These are phyloP conservation scores for Enteromius radiatus DNA, from an alignment of 2,797 vertebrate species.

Conservation along the genomic window DNA sequence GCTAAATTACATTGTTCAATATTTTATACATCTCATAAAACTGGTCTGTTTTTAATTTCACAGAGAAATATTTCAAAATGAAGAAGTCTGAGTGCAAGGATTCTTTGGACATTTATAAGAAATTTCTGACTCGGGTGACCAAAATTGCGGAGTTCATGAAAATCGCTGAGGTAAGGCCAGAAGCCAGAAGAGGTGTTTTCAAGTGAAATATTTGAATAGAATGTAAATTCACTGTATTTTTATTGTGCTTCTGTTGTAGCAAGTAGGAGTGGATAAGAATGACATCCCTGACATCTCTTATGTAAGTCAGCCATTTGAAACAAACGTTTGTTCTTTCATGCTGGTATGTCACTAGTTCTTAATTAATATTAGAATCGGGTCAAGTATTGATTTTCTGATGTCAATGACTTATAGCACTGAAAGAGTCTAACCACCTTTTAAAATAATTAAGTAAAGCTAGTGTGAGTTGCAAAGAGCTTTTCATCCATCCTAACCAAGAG, in stretches of 20 bases:
- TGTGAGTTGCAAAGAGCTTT: slow-evolving; percentile 2
- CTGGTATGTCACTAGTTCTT: not conserved
- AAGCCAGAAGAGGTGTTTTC: not conserved
- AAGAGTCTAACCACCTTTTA: not conserved
- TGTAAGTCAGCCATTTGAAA: slow-evolving; percentile 77
- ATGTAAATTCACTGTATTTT: not conserved
- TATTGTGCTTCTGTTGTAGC: slow-evolving; percentile 78
- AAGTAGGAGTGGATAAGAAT: slow-evolving; percentile 98
- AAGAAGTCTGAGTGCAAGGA: slow-evolving; percentile 99
- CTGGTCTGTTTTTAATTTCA: slow-evolving; percentile 5
- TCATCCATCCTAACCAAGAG: slow-evolving; percentile 6
- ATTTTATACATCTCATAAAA: not conserved
- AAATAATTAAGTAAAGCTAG: not conserved
- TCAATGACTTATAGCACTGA: not conserved
- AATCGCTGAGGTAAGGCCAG: slow-evolving; percentile 88
- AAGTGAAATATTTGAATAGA: not conserved
- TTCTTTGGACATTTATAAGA: slow-evolving; percentile 97
- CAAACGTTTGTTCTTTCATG: not conserved
- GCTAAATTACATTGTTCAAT: not conserved
- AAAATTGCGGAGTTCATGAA: slow-evolving; percentile 98
- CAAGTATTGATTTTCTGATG: not conserved
- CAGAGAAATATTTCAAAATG: slow-evolving; percentile 99
- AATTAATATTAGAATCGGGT: not conserved
- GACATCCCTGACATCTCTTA: slow-evolving; percentile 99
- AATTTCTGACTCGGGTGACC: slow-evolving; percentile 97